Percentiles rank a stretch among this genome's conserved stretches.
These are phyloP conservation scores for Tiphia femorata DNA, from an alignment of 2,888 invertebrate genomes.

Conservation along the genomic window DNA sequence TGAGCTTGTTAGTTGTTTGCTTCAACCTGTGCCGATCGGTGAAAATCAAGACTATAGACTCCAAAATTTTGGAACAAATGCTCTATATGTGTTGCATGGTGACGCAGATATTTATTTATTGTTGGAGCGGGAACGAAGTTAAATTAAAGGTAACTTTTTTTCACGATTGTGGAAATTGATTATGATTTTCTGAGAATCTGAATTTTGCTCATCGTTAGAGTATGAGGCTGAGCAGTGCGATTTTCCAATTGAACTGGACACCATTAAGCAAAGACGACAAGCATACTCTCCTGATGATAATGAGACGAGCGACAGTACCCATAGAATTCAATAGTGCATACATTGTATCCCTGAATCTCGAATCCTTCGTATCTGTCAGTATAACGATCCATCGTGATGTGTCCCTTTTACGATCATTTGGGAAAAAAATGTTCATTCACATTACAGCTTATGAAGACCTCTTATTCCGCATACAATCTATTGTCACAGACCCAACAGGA, in stretches of 20 bases:
- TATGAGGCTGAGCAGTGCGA: constrained; percentile 1
- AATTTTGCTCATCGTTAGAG: constrained; percentile 25
- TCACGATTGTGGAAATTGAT: not conserved
- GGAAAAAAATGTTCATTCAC: too few species aligned
- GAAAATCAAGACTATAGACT: not conserved
- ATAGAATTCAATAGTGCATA: constrained; percentile 37
- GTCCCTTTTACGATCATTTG: too few species aligned
- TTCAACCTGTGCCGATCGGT: constrained; percentile 13
- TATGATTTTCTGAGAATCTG: too few species aligned
- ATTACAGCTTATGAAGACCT: too few species aligned
- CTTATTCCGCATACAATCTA: too few species aligned
- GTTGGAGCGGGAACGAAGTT: constrained; percentile 30
- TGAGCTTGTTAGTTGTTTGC: constrained; percentile 19
- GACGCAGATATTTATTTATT: constrained; percentile 22
- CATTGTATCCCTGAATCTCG: constrained; percentile 39
- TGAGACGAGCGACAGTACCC: constrained; percentile 35
- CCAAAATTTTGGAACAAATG: not conserved
- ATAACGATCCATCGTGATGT: too few species aligned
- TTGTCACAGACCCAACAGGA: too few species aligned
- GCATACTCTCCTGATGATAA: constrained; percentile 36
- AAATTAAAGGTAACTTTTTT: constrained; percentile 10
- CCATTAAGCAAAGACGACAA: constrained; percentile 15
- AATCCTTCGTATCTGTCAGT: constrained; percentile 41
- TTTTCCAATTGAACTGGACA: constrained; percentile 35
- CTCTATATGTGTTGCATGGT: not conserved